Evolutionary conservation across 2,113 vertebrate species (phyloP), one percentile per base, ranked within the genome.

Genomic region (Salvelinus namaycush): DNA sequence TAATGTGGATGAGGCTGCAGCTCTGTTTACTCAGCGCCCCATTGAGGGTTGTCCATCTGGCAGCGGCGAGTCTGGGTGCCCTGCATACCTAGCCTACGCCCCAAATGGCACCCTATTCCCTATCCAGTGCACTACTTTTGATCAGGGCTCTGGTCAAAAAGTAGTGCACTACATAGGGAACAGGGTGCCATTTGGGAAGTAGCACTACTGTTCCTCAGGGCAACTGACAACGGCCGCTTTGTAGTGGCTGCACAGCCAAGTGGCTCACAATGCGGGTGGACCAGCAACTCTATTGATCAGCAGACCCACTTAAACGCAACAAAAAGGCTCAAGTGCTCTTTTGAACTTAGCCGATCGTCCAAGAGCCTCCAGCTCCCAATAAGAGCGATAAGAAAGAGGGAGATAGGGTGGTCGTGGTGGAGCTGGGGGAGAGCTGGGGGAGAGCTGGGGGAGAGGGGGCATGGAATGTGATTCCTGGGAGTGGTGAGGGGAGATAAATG

Each of bases 171-270:
- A 54, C 4, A 54, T 54, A 54, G 14, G 14, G 51, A 54, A 14
- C 16, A 54, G 51, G 51, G 51, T 54, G 51, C 16, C 12, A 4
- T 54, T 54, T 54, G 16, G 51, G 16, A 54, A 18, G 14, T 54
- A 54, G 51, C 51, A 26, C 39, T n/a, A 26, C 70, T 34, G 49
- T 60, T 24, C 65, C 78, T 82, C 24, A 73, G 78, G 62, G 70
- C 60, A 2, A 57, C 31, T 39, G 79, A 87, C 83, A 89, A 89
- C 73, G 79, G 66, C 65, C 18, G 59, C 81, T 81, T 78, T 90
- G 83, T 88, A n/a, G 54, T 24, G 60, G 79, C 68, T n/a, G 64
- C 67, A 76, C 54, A 44, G 79, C 11, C 11, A 24, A 65, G 39
- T 16, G 24, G 60, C 54, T 31, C 29, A n/a, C 24, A 60, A 34